A percentile compares a stretch with the other conserved stretches of the same genome.
phyloP scores from a whole-genome alignment of 2,797 vertebrate species.

The Tragelaphus oryx region DNA sequence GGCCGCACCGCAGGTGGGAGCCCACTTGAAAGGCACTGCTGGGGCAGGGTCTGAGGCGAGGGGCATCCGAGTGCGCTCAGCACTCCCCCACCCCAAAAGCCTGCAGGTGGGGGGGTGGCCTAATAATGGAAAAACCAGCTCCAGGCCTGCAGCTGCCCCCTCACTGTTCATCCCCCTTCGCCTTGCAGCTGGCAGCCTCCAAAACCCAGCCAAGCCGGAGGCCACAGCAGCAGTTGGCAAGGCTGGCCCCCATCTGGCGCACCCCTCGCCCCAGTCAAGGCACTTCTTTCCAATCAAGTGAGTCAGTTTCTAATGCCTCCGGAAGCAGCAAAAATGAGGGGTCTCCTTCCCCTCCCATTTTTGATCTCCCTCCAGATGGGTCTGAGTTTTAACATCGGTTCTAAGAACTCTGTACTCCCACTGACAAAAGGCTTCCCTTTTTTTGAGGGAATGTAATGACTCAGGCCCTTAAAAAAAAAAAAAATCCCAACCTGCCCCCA shows the following conservation, averaged over 20 bases:
- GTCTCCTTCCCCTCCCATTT: constrained; percentile 2
- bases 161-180: background rate
- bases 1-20: background rate
- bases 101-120: background rate
- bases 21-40: constrained; percentile 57
- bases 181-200: background rate
- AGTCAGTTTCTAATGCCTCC: constrained; percentile 48
- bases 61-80: background rate
- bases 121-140: background rate
- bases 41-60: constrained; percentile 20
- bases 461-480: background rate
- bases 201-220: background rate
- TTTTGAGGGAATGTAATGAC: background rate
- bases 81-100: background rate
- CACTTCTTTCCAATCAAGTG: constrained; percentile 39
- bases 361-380: constrained; percentile 37
- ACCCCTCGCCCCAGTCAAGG: constrained; percentile 7
- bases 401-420: background rate
- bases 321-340: constrained; percentile 60
- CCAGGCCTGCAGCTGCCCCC: background rate
- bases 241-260: background rate
- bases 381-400: background rate
- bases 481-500: background rate
- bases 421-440: constrained; percentile 10
- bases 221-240: background rate